Evolutionary conservation across 2,797 vertebrate species (phyloP), one percentile per base, ranked within the genome.

Genomic region (Meriones psammophilus): DNA sequence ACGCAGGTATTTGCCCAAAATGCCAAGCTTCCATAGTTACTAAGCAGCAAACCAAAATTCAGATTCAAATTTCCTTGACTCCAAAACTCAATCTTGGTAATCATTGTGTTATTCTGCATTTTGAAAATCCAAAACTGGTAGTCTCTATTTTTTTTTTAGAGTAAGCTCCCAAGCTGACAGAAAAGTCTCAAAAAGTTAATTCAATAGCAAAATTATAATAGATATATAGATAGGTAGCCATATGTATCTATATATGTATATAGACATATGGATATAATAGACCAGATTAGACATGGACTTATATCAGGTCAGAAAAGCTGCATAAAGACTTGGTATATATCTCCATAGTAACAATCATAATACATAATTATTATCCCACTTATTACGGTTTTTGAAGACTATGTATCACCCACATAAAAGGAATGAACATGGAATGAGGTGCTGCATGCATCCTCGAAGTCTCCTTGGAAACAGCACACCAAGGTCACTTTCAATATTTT

Each of bases 401-500:
- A 68, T 77, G 66, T 64, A 64, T 39, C 28, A 46, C 71, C 50
- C 46, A 84, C 15, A 64, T 54, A 24, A 66, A 90, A 87, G 46
- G 60, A 79, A 92, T 26, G 8, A 42, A 85, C 36, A 58, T 26
- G 68, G 92, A 81, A 56, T 68, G 91, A 85, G 80, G 3, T 68
- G 87, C 64, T 88, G 60, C 36, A n/a, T 74, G 42, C 42, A n/a
- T 94, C 88, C 79, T 39, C 69, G 58, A 92, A 94, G 54, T 97
- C 91, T 96, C 54, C 14, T 50, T 89, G 79, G 76, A 96, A 92
- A 96, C 88, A 84, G 9, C 28, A 85, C 66, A 69, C n/a, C 81
- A 95, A 76, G 0, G 9, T 84, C 87, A 97, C 39, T n/a, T 66
- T 95, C 58, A 86, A 10, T 89, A 89, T 94, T 95, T 96, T 91